Conservation (phyloP, 2,113 vertebrate genomes). For the Megaptera novaeangliae region DNA sequence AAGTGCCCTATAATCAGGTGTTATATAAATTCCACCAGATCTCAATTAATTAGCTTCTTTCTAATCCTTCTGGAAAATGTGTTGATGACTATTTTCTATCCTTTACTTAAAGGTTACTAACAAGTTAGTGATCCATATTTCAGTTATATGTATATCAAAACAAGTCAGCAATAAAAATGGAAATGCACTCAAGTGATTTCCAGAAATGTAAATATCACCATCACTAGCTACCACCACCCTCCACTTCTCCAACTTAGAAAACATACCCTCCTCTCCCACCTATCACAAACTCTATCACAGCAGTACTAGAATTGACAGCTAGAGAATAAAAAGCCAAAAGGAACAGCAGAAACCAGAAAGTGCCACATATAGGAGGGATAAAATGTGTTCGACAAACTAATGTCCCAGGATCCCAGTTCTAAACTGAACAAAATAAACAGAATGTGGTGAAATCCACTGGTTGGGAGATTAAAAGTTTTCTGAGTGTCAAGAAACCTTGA, state of each 20-base stretch:
- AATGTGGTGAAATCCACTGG: neutral
- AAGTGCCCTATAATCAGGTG: neutral
- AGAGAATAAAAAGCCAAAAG: neutral
- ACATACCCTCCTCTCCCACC: neutral
- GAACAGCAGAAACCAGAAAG: neutral
- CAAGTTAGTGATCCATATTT: neutral
- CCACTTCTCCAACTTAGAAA: neutral
- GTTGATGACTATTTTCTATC: neutral
- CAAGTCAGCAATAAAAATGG: neutral
- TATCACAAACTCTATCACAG: neutral
- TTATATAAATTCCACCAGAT: neutral
- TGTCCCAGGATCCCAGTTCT: neutral
- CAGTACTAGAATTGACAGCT: neutral
- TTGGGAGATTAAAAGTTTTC: neutral
- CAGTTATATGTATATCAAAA: conserved; percentile 3
- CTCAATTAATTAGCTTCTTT: neutral
- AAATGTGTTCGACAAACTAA: conserved; percentile 19
- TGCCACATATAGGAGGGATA: neutral
- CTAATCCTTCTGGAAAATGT: neutral
- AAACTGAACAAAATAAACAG: conserved; percentile 14
- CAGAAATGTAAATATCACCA: neutral
- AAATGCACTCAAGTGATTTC: neutral
- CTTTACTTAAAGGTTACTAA: neutral
- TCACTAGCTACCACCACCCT: neutral
- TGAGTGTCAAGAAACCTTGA: neutral